A percentile compares a stretch with the other conserved stretches of the same genome.
Evolutionary conservation across 2,797 vertebrate genomes (phyloP).

Genomic region (Malurus splendens): DNA sequence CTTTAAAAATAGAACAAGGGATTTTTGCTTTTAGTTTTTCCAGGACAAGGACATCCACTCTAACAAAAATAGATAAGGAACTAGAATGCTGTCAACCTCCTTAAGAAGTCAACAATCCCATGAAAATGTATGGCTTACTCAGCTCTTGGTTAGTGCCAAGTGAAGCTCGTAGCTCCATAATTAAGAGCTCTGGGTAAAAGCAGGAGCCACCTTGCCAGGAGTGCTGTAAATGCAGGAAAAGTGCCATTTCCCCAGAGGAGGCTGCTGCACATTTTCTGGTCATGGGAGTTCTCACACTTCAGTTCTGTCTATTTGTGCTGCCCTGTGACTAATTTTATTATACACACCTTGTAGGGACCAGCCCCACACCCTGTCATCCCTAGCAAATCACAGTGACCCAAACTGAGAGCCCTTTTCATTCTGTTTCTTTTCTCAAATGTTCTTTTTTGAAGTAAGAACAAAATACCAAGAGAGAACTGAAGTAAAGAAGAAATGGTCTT

Average conservation of each 20-base stretch:
- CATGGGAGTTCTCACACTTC: neutral
- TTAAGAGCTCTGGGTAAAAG: neutral
- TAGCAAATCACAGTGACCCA: neutral
- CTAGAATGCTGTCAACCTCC: neutral
- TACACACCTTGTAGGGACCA: neutral
- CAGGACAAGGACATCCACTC: neutral
- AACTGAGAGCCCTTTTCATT: neutral
- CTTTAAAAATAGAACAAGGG: neutral
- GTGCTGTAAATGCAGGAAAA: neutral
- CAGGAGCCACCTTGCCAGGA: neutral
- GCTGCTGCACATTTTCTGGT: neutral
- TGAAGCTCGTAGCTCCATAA: neutral
- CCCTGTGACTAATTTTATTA: neutral
- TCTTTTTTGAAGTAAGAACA: neutral
- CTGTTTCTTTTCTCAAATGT: neutral
- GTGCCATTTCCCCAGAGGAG: neutral
- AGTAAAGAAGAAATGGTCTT: neutral
- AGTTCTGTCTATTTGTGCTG: neutral
- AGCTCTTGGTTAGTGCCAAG: neutral
- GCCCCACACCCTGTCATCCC: neutral
- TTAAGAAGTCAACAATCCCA: neutral
- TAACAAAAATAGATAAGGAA: constrained; percentile 2
- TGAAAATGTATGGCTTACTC: neutral
- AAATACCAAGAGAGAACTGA: neutral
- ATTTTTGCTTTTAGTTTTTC: neutral